Conservation (phyloP, 1,140 invertebrate genomes). For the Delia radicum region DNA sequence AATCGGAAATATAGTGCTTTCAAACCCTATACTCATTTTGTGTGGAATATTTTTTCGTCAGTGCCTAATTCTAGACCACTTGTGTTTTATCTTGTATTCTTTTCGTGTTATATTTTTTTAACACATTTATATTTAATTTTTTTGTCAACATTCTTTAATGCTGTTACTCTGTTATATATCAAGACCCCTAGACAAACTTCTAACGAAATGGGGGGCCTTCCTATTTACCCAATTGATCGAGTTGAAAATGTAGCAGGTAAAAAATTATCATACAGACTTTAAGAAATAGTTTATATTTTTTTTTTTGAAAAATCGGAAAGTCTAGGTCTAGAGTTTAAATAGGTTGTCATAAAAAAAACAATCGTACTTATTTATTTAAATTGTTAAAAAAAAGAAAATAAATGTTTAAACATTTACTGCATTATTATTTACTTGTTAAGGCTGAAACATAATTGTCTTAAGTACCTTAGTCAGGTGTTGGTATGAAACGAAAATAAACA, state of each 20-base stretch:
- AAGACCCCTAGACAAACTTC: conserved; percentile 22
- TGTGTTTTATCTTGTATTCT: neutral
- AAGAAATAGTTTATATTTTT: neutral
- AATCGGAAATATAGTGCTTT: too few species aligned
- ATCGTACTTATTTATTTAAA: neutral
- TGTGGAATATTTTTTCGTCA: too few species aligned
- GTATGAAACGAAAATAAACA: too few species aligned
- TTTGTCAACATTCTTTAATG: neutral
- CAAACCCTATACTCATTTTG: too few species aligned
- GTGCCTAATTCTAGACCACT: neutral
- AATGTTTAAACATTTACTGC: too few species aligned
- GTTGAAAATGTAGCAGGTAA: neutral
- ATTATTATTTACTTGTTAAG: too few species aligned
- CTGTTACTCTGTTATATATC: neutral
- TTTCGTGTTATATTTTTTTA: neutral
- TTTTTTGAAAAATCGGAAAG: conserved; percentile 17
- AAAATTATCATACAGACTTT: neutral
- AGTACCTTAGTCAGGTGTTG: too few species aligned
- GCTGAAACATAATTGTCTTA: too few species aligned
- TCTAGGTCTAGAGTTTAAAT: conserved; percentile 2
- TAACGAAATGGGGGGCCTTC: conserved; percentile 3
- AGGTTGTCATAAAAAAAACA: neutral
- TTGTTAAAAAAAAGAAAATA: neutral
- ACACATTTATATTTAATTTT: too few species aligned
- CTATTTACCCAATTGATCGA: neutral